Evolutionary conservation across 2,797 vertebrate species (phyloP).

Genomic region (Synaphobranchus kaupii): DNA sequence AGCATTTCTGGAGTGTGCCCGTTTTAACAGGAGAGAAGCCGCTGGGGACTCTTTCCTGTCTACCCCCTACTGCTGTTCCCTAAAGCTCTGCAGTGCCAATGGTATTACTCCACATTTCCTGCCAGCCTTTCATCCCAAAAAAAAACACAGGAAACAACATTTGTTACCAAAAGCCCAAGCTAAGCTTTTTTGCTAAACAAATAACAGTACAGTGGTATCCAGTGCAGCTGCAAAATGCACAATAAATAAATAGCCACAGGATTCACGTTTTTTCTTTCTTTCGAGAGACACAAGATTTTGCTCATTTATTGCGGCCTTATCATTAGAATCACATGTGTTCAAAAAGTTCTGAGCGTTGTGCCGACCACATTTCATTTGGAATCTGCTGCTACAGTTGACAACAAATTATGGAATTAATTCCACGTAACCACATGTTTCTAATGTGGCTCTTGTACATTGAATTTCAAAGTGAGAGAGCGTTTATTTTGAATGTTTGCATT

Average conservation of each 20-base stretch:
- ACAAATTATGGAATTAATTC: conserved; percentile 12
- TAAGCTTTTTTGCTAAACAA: conserved; percentile 8
- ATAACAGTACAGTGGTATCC: neutral
- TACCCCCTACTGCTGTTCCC: neutral
- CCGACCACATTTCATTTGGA: neutral
- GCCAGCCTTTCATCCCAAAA: neutral
- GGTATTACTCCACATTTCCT: neutral
- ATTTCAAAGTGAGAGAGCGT: neutral
- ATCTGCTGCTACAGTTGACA: neutral
- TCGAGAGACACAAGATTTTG: neutral
- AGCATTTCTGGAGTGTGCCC: neutral
- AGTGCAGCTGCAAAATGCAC: conserved; percentile 21
- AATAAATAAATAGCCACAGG: conserved; percentile 3
- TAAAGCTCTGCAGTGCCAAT: neutral
- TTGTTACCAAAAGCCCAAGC: neutral
- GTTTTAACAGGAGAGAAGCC: neutral
- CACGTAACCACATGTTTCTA: neutral
- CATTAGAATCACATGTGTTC: conserved; percentile 7
- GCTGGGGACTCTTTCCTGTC: conserved; percentile 10
- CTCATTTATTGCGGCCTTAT: neutral
- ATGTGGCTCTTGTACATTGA: neutral
- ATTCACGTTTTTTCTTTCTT: conserved; percentile 1
- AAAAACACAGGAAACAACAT: conserved; percentile 7
- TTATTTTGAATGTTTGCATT: neutral
- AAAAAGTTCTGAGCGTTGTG: neutral